These are phyloP conservation scores for Turritopsis dohrnii DNA, from an alignment of 30 jellyfish, hydroid and myxozoan species.

Conservation along the genomic window DNA sequence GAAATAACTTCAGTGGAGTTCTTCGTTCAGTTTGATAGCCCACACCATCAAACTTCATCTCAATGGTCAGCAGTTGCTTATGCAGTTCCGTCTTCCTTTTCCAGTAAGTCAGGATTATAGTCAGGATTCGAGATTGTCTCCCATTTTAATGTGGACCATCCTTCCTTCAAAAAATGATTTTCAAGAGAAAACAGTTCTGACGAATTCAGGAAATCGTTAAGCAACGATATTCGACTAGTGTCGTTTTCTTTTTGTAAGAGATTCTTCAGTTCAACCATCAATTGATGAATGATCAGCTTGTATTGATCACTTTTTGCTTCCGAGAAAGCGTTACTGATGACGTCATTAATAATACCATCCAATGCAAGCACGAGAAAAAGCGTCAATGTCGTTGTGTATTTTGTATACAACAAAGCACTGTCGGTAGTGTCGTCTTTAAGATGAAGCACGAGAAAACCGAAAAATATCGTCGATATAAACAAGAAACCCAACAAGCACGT, in stretches of 20 bases:
- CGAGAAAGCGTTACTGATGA: not conserved
- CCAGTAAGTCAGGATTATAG: too few relatives aligned
- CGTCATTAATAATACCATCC: slow-evolving; percentile 19
- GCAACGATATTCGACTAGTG: not conserved
- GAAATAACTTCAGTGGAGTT: too few relatives aligned
- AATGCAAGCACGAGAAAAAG: not conserved
- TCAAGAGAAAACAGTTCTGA: not conserved
- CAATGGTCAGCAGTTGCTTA: too few relatives aligned
- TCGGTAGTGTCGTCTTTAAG: not conserved
- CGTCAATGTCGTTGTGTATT: slow-evolving; percentile 7
- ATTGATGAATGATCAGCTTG: slow-evolving; percentile 17
- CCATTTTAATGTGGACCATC: too few relatives aligned
- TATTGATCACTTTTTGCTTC: slow-evolving; percentile 4
- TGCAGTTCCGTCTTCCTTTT: too few relatives aligned
- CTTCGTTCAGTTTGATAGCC: too few relatives aligned
- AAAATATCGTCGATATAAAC: not conserved
- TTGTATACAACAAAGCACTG: slow-evolving; percentile 6
- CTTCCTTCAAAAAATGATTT: not conserved
- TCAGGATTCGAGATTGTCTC: too few relatives aligned
- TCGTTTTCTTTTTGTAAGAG: not conserved
- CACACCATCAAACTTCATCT: too few relatives aligned
- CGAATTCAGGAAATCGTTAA: not conserved
- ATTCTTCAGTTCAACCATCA: not conserved
- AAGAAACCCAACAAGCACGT: not conserved
- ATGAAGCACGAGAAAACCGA: not conserved